Percentiles rank a stretch among this genome's conserved stretches.
These are phyloP conservation scores for Bufo gargarizans DNA, from an alignment of 2,113 vertebrate species.

Conservation along the genomic window DNA sequence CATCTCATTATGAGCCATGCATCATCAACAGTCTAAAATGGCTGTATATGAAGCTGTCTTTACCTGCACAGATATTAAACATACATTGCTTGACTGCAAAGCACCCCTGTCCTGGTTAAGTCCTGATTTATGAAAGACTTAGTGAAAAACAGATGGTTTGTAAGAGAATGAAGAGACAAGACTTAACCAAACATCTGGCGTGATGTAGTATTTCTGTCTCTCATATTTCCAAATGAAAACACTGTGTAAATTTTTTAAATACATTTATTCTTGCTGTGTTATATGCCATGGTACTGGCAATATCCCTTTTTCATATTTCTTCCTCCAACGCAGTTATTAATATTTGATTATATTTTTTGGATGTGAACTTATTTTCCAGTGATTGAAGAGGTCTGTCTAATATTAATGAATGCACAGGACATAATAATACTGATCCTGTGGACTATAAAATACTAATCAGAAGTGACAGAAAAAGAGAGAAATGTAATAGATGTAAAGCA, in stretches of 20 bases:
- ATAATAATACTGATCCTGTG: neutral
- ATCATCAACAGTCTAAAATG: neutral
- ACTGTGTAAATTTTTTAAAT: neutral
- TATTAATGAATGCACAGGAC: neutral
- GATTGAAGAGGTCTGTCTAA: neutral
- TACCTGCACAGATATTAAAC: conserved; percentile 1
- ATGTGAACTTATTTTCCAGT: neutral
- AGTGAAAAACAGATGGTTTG: conserved; percentile 32
- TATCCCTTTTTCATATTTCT: neutral
- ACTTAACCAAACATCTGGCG: conserved; percentile 24
- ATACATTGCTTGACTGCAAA: conserved; percentile 9
- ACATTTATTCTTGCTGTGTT: neutral
- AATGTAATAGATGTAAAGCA: neutral
- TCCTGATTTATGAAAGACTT: conserved; percentile 34
- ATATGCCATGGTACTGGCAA: neutral
- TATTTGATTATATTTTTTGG: neutral
- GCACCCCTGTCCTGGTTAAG: neutral
- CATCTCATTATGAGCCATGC: neutral
- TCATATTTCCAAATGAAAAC: neutral
- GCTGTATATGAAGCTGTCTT: conserved; percentile 1
- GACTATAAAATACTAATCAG: neutral
- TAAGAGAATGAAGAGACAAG: neutral
- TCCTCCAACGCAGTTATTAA: neutral
- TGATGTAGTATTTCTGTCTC: neutral
- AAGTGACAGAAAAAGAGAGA: neutral